Evolutionary conservation across 2,888 invertebrate species (phyloP), one percentile per base, ranked within the genome.

Genomic region (Drosophila stalkeri): DNA sequence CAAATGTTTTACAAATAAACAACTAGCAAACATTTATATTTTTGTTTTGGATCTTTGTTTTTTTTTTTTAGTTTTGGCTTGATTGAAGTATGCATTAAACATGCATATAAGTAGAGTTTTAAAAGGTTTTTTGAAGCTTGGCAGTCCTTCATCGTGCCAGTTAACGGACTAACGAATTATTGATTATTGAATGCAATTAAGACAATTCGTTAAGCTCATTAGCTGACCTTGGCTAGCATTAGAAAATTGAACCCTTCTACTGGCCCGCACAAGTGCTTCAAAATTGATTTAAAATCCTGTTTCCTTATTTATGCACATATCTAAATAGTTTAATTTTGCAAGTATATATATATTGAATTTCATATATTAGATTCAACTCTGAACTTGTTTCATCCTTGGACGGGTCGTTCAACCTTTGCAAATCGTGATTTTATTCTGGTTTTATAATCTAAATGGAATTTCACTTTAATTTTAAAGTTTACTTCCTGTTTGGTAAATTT

Each of bases 1-100:
- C 81, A 81, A 81, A 87, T 73, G 68, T 84, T 83, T 83, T 56
- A 27, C 60, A 37, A 23, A 54, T 54, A 79, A 72, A 56, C 20
- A 52, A 33, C 37, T 47, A 62, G 61, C 44, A 27, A 55, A 64
- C 55, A 56, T 47, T 31, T 49, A 16, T 31, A 16, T n/a, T 54
- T 37, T 33, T n/a, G 39, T 46, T 33, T 55, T 61, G 46, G 23
- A n/a, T n/a, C n/a, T n/a, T n/a, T n/a, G n/a, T n/a, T n/a, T n/a
- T n/a, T 27, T 27, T 27, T 23, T 23, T 27, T 27, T 27, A 33
- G 12, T 68, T 68, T 51, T 18, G n/a, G 20, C 16, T 47, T 27
- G 44, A 37, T 46, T 63, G 6, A n/a, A 60, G 35, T 27, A 16
- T 39, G 20, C 12, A 35, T 43, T 44, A 46, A 39, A 27, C 16